A percentile compares a stretch with the other conserved stretches of the same genome.
Conservation (phyloP, 2,888 invertebrate genomes). For the Drosophila atripex region DNA sequence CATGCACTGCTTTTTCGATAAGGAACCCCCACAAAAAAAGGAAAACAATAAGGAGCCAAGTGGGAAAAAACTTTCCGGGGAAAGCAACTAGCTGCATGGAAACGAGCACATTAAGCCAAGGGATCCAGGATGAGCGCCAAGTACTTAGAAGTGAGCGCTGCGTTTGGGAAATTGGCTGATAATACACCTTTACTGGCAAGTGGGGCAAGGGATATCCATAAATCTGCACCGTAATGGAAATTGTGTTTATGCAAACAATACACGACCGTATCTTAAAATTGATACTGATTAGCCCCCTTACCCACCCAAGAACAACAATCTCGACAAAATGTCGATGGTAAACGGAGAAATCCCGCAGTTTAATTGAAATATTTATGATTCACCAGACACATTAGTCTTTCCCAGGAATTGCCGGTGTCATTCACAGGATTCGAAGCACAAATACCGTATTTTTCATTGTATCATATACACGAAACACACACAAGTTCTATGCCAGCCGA, state of each 20-base stretch:
- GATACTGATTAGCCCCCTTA: background rate
- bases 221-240: conserved; percentile 52
- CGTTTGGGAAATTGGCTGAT: conserved; percentile 63
- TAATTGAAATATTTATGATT: conserved; percentile 72
- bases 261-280: conserved; percentile 15
- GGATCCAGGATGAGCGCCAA: conserved; percentile 31
- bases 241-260: conserved; percentile 35
- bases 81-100: conserved; percentile 44
- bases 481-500: background rate
- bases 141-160: conserved; percentile 39
- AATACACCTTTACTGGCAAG: conserved; percentile 48
- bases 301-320: background rate
- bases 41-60: conserved; percentile 10
- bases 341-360: conserved; percentile 61
- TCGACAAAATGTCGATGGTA: background rate
- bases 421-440: conserved; percentile 7
- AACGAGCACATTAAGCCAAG: conserved; percentile 55
- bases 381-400: conserved; percentile 52
- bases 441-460: conserved; percentile 16
- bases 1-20: conserved; percentile 48
- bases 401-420: background rate
- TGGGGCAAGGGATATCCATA: conserved; percentile 39
- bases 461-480: background rate
- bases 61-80: conserved; percentile 4
- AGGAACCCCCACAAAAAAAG: conserved; percentile 17